Base-by-base conservation (phyloP, 2,113 vertebrate species). In the Panurus biarmicus region DNA sequence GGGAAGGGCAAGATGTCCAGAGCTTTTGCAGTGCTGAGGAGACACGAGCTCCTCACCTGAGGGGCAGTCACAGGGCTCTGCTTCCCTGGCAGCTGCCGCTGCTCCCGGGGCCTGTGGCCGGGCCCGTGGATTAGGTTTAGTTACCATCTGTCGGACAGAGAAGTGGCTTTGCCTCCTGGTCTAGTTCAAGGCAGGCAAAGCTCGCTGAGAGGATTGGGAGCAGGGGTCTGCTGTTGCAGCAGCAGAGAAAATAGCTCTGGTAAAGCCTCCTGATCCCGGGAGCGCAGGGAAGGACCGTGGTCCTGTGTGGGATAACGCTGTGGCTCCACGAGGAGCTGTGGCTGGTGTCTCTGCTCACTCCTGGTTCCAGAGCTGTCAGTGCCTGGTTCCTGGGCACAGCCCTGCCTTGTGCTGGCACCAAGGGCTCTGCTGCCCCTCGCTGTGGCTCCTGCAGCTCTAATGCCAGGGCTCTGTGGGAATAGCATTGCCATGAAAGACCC, bases 131-230 rank as follows among this genome's bases (percentile, higher is more conserved):
- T 96, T 81, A 83, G 92, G 12, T 21, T 72, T 40, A 79, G 85
- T 61, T 78, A 5, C 95, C 95, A 82, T 95, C 95, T 95, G 94
- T 94, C 9, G 1, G 20, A 7, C 84, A 36, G 67, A 64, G 91
- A 51, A 56, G 60, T 33, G 87, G 33, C 89, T 82, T 82, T 82
- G 85, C 89, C 82, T 74, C 75, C 78, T 86, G 78, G 76, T 70
- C 71, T 40, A 24, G 90, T 91, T 93, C 85, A 89, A 40, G 91
- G 85, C 93, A 91, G 77, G 91, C 79, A 54, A 87, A 94, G 87
- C 87, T 90, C 44, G 0, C 58, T 81, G 89, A 94, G 94, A 82
- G 74, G 91, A 94, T 94, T 93, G 87, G 1, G 9, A 48, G 79
- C 0, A 0, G 7, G 61, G 54, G 5, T 22, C 67, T 58, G 85